phyloP scores from a whole-genome alignment of 2,888 invertebrate genomes.

The Amphimallon solstitiale region DNA sequence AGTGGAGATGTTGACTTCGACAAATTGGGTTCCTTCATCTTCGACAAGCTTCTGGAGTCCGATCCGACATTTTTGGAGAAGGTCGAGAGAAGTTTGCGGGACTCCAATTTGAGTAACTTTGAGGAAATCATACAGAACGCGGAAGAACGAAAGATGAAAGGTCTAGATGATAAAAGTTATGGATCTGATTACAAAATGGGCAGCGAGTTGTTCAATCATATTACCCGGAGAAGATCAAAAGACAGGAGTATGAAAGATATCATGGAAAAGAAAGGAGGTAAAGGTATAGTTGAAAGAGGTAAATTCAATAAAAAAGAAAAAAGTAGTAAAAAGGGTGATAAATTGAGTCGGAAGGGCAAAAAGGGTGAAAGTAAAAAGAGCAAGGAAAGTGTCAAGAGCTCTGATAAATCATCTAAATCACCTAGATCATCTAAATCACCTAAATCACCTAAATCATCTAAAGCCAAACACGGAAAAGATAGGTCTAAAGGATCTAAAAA shows the following conservation, averaged over 20 bases:
- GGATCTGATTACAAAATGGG: too few species aligned
- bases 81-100: neutral
- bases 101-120: neutral
- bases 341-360: neutral
- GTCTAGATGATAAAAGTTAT: too few species aligned
- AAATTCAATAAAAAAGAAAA: neutral
- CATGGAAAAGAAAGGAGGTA: neutral
- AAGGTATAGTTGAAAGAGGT: neutral
- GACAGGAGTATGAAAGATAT: neutral
- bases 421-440: neutral
- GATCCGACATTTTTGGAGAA: neutral
- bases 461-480: neutral
- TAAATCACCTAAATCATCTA: neutral
- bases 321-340: slow-evolving; percentile 2
- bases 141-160: too few species aligned
- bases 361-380: neutral
- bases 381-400: neutral
- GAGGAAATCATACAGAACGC: neutral
- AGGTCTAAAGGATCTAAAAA: slow-evolving; percentile 7
- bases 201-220: too few species aligned
- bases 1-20: neutral
- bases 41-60: neutral
- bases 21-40: slow-evolving; percentile 2
- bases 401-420: neutral
- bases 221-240: too few species aligned